Evolutionary conservation across 1,140 invertebrate genomes (phyloP).

Genomic region (Drusus annulatus): DNA sequence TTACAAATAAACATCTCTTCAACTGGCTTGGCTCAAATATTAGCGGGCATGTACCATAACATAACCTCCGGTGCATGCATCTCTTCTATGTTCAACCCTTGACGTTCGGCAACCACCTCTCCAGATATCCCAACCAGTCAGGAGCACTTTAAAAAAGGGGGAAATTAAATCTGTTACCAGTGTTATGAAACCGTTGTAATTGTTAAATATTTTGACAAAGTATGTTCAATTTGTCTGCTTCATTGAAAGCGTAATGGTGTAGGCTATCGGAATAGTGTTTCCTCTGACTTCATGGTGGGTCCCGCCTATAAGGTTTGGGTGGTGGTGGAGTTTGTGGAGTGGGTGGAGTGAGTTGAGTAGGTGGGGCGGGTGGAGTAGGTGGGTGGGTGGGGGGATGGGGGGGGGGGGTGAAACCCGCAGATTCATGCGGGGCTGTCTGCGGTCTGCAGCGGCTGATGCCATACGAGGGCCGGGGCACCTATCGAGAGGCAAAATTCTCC

Average conservation of each 20-base stretch:
- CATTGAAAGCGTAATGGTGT: background rate
- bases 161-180: background rate
- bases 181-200: background rate
- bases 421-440: slow-evolving; percentile 56
- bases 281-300: slow-evolving; percentile 8
- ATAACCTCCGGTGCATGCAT: background rate
- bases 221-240: background rate
- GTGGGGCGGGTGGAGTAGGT: background rate
- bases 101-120: background rate
- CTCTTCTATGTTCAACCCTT: slow-evolving; percentile 16
- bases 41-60: slow-evolving; percentile 1
- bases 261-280: background rate
- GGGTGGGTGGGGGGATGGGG: background rate
- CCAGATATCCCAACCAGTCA: background rate
- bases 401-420: slow-evolving; percentile 48
- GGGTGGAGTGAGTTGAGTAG: too few relatives aligned
- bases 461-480: background rate
- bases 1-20: slow-evolving; percentile 14
- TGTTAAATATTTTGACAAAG: background rate
- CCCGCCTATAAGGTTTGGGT: too few relatives aligned
- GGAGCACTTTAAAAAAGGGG: background rate
- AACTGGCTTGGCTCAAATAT: background rate
- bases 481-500: background rate
- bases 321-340: too few relatives aligned
- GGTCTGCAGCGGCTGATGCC: slow-evolving; percentile 47